Evolutionary conservation across 2,797 vertebrate genomes (phyloP).

Genomic region (Characodon lateralis): DNA sequence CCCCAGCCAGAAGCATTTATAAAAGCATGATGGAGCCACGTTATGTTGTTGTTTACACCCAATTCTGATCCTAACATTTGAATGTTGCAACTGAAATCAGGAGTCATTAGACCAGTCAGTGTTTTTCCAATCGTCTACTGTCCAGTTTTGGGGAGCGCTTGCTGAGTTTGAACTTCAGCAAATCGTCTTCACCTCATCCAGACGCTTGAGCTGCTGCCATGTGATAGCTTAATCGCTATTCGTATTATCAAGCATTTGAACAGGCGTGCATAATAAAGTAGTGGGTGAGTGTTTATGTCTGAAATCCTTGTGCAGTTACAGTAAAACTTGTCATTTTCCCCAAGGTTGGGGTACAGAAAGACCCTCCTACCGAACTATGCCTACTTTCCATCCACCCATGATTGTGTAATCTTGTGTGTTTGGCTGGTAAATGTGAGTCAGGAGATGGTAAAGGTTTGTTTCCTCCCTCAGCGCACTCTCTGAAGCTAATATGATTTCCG

Average conservation of each 20-base stretch:
- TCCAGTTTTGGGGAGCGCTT: background rate
- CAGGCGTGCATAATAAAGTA: background rate
- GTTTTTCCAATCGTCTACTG: background rate
- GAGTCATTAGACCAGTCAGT: background rate
- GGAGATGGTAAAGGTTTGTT: slow-evolving; percentile 66
- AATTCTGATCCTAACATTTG: background rate
- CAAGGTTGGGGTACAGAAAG: background rate
- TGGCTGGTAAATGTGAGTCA: slow-evolving; percentile 47
- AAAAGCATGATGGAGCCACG: background rate
- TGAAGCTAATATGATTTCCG: slow-evolving; percentile 81
- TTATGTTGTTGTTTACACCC: background rate
- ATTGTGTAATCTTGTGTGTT: slow-evolving; percentile 16
- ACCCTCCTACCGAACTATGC: background rate
- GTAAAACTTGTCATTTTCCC: background rate
- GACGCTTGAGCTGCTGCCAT: background rate
- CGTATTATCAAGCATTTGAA: background rate
- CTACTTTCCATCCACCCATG: background rate
- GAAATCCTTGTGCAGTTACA: background rate
- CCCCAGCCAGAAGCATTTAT: background rate
- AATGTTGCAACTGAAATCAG: background rate
- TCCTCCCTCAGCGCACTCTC: slow-evolving; percentile 71
- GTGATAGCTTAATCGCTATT: background rate
- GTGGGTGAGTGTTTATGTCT: background rate
- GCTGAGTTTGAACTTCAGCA: background rate
- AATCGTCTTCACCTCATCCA: background rate